These are phyloP conservation scores for Lycaena phlaeas DNA, from an alignment of 2,888 invertebrate species.

Conservation along the genomic window DNA sequence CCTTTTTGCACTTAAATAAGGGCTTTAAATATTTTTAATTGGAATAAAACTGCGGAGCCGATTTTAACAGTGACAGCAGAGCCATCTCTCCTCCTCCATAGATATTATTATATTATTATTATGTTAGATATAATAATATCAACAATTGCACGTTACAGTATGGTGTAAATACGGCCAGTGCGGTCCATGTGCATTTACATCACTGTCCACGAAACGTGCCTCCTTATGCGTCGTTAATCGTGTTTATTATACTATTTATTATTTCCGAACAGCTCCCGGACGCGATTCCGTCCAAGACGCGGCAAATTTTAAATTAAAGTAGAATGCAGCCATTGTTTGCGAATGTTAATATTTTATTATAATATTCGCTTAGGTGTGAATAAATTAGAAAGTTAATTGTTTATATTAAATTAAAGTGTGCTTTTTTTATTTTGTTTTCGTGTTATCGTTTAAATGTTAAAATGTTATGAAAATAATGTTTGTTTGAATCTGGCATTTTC, in stretches of 20 bases:
- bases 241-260: constrained; percentile 68
- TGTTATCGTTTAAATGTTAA: neutral
- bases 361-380: neutral
- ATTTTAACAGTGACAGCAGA: no score
- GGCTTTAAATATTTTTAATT: no score
- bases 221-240: constrained; percentile 67
- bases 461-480: no score
- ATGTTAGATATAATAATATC: no score
- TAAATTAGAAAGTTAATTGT: constrained; percentile 1
- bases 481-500: no score
- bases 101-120: no score
- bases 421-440: neutral
- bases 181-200: constrained; percentile 47
- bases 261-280: constrained; percentile 37
- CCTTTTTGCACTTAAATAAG: no score
- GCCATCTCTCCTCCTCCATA: no score
- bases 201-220: constrained; percentile 62
- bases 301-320: constrained; percentile 34
- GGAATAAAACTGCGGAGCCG: no score
- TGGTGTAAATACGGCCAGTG: constrained; percentile 30
- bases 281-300: constrained; percentile 30
- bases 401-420: neutral
- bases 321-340: constrained; percentile 19
- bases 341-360: constrained; percentile 11
- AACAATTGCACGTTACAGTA: constrained; percentile 16